Conservation (phyloP, 2,113 vertebrate species). For the Pogona vitticeps region DNA sequence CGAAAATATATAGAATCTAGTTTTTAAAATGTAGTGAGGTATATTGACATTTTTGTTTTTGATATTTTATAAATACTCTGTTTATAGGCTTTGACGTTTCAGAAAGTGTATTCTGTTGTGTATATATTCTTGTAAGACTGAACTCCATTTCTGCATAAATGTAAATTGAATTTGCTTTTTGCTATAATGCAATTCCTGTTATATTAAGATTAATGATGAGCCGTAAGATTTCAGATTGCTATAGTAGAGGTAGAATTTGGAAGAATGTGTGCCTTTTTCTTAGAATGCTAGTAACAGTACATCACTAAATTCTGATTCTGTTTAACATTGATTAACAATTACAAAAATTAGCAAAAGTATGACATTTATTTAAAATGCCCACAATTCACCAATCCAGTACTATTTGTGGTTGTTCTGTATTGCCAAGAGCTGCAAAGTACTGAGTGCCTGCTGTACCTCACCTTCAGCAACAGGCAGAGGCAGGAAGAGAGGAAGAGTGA, state of each 20-base stretch:
- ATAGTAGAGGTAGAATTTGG: neutral
- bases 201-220: neutral
- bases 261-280: neutral
- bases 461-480: no score
- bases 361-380: no score
- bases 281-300: neutral
- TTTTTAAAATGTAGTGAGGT: neutral
- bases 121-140: neutral
- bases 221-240: neutral
- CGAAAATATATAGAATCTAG: neutral
- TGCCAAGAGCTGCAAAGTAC: no score
- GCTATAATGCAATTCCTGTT: neutral
- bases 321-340: no score
- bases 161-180: neutral
- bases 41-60: neutral
- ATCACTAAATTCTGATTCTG: neutral
- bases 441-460: no score
- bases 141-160: neutral
- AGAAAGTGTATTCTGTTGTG: neutral
- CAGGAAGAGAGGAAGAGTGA: no score
- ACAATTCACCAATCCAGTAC: no score
- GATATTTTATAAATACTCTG: neutral
- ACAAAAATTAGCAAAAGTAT: no score
- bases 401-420: no score
- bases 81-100: neutral